These are phyloP conservation scores for Phortica variegata DNA, from an alignment of 1,140 invertebrate species.

Conservation along the genomic window DNA sequence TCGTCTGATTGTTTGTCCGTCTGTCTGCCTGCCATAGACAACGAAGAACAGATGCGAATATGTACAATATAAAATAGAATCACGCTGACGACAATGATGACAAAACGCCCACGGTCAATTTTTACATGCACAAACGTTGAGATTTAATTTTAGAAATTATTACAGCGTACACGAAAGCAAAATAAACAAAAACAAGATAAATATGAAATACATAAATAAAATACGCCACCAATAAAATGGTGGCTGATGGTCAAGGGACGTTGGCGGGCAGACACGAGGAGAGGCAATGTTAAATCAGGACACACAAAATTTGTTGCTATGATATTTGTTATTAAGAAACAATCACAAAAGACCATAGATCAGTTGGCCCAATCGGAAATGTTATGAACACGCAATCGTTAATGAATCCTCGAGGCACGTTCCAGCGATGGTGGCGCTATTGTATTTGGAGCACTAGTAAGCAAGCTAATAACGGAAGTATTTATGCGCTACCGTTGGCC, in stretches of 20 bases:
- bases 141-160: too few relatives aligned
- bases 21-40: conserved; percentile 33
- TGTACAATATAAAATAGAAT: not conserved
- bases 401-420: not conserved
- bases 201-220: not conserved
- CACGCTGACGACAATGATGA: conserved; percentile 27
- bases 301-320: too few relatives aligned
- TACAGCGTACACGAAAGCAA: conserved; percentile 14
- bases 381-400: conserved; percentile 34
- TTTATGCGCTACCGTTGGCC: conserved; percentile 16
- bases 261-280: not conserved
- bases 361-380: conserved; percentile 3
- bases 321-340: conserved; percentile 10
- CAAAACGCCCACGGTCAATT: conserved; percentile 29
- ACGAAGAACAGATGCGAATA: conserved; percentile 27
- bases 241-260: not conserved
- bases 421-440: not conserved
- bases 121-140: too few relatives aligned
- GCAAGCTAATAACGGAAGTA: conserved; percentile 12
- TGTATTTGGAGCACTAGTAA: too few relatives aligned
- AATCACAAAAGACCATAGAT: conserved; percentile 40
- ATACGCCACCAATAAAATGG: not conserved
- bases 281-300: conserved; percentile 4
- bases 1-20: conserved; percentile 9
- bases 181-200: conserved; percentile 9